Percentiles rank a stretch among this genome's conserved stretches.
These are phyloP conservation scores for Protaetia brevitarsis DNA, from an alignment of 1,140 invertebrate genomes.

Conservation along the genomic window DNA sequence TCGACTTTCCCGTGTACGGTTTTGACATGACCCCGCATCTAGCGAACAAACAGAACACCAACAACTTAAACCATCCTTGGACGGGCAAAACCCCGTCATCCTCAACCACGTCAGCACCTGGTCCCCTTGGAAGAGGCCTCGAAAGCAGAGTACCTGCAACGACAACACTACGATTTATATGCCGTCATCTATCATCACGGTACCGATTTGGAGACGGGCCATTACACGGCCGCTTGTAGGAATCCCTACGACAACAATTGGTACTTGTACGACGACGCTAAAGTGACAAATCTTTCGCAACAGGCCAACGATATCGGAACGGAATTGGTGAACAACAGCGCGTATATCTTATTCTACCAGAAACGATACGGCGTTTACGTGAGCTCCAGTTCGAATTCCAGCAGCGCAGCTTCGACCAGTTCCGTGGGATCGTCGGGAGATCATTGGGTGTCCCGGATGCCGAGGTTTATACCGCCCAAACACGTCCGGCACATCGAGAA, in stretches of 20 bases:
- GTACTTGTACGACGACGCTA: conserved; percentile 94
- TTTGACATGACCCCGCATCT: conserved; percentile 84
- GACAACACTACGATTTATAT: conserved; percentile 90
- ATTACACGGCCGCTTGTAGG: conserved; percentile 94
- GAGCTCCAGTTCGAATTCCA: conserved; percentile 54
- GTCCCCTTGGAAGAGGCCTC: conserved; percentile 62
- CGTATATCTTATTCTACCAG: conserved; percentile 95
- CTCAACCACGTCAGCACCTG: conserved; percentile 52
- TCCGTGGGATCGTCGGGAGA: conserved; percentile 55
- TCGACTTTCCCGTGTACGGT: conserved; percentile 79
- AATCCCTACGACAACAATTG: conserved; percentile 92
- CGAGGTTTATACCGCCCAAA: conserved; percentile 51
- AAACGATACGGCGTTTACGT: conserved; percentile 60
- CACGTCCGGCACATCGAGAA: conserved; percentile 30
- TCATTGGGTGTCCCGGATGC: conserved; percentile 77
- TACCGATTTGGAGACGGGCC: conserved; percentile 83
- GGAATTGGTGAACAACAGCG: conserved; percentile 80
- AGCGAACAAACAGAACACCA: conserved; percentile 49
- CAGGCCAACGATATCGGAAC: conserved; percentile 59
- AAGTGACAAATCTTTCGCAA: conserved; percentile 72
- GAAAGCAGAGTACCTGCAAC: conserved; percentile 52
- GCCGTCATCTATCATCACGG: conserved; percentile 96
- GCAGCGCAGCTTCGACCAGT: conserved; percentile 43
- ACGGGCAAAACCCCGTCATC: conserved; percentile 44
- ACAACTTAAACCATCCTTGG: conserved; percentile 18